These are phyloP conservation scores for Phragmatobia fuliginosa DNA, from an alignment of 2,888 invertebrate genomes.

Conservation along the genomic window DNA sequence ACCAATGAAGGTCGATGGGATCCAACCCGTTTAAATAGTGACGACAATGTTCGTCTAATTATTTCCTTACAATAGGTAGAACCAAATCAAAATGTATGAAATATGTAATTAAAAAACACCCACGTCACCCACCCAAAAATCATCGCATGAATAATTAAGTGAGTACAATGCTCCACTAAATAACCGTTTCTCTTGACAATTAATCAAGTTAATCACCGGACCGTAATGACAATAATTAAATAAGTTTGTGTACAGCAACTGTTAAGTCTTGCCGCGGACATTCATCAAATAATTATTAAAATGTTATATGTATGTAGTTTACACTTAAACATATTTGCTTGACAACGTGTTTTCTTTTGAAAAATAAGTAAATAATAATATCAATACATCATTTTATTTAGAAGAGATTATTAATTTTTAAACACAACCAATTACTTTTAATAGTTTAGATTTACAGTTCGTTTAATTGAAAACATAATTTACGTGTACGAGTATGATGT, in stretches of 20 bases:
- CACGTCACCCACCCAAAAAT: slow-evolving; percentile 5
- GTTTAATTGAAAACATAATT: no score
- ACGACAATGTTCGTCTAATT: neutral
- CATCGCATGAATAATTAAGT: slow-evolving; percentile 12
- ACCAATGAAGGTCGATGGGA: neutral
- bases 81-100: neutral
- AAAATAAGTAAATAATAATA: neutral
- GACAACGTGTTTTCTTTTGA: no score
- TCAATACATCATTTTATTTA: neutral
- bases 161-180: slow-evolving; percentile 32
- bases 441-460: neutral
- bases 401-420: neutral
- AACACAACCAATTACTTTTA: no score
- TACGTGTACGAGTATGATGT: neutral
- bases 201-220: slow-evolving; percentile 38
- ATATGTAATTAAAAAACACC: neutral
- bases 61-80: neutral
- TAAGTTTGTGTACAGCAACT: slow-evolving; percentile 34
- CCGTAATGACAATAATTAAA: slow-evolving; percentile 37
- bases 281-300: neutral
- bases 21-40: neutral
- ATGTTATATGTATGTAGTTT: neutral
- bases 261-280: slow-evolving; percentile 23
- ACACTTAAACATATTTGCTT: neutral
- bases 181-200: slow-evolving; percentile 33